phyloP scores from a whole-genome alignment of 2,888 invertebrate genomes.

The Coelogynopora nodosa region DNA sequence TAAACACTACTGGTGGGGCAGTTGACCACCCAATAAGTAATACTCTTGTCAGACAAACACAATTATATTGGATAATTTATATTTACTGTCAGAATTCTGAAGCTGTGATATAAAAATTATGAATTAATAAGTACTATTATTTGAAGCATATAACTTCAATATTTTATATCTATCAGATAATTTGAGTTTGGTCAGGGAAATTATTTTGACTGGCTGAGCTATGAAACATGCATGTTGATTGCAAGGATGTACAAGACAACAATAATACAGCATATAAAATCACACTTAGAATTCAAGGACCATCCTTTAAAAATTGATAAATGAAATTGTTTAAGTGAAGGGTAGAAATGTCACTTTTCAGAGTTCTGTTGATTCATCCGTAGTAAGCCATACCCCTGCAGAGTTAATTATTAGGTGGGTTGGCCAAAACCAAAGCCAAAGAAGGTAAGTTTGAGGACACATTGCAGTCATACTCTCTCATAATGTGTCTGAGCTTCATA shows the following conservation, averaged over 20 bases:
- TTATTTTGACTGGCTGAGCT: not conserved
- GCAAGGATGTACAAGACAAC: not conserved
- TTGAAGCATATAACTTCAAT: too few relatives aligned
- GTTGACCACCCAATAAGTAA: too few relatives aligned
- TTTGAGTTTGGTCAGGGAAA: too few relatives aligned
- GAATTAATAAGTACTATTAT: too few relatives aligned
- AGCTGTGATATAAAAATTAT: too few relatives aligned
- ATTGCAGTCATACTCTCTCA: not conserved
- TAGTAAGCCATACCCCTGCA: not conserved
- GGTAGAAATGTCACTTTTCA: not conserved
- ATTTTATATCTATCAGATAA: too few relatives aligned
- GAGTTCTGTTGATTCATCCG: not conserved
- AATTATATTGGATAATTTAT: too few relatives aligned
- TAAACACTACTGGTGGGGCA: too few relatives aligned
- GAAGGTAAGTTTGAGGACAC: not conserved
- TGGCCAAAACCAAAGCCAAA: not conserved
- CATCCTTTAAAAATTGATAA: not conserved
- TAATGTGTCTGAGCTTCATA: not conserved
- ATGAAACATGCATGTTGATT: not conserved
- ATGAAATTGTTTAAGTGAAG: not conserved
- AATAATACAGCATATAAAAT: not conserved
- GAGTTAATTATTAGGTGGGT: not conserved
- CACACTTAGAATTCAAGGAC: not conserved
- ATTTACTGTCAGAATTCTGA: too few relatives aligned
- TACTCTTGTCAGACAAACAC: too few relatives aligned